A percentile compares a stretch with the other conserved stretches of the same genome.
Conservation (phyloP, 2,797 vertebrate species). For the Chelmon rostratus region DNA sequence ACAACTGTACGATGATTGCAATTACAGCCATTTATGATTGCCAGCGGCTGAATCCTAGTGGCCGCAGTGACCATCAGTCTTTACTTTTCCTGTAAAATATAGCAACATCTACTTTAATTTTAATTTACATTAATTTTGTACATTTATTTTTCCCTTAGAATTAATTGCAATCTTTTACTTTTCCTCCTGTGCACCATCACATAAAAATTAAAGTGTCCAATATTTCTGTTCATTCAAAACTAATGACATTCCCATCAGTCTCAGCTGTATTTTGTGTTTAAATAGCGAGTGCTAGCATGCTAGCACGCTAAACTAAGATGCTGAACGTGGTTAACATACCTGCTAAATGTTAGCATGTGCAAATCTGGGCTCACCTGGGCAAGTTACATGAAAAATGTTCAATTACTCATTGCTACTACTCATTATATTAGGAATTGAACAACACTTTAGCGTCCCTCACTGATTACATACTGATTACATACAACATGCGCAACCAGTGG, state of each 20-base stretch:
- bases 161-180: neutral
- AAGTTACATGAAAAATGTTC: too few relatives aligned
- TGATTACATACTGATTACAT: too few relatives aligned
- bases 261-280: neutral
- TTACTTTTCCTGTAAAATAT: constrained; percentile 7
- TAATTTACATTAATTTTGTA: neutral
- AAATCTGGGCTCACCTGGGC: too few relatives aligned
- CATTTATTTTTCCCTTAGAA: neutral
- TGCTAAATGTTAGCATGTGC: neutral
- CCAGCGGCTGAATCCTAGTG: neutral
- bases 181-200: neutral
- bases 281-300: neutral
- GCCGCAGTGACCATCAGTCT: neutral
- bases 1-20: neutral
- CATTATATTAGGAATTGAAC: too few relatives aligned
- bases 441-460: too few relatives aligned
- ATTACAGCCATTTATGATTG: neutral
- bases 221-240: neutral
- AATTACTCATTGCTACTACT: too few relatives aligned
- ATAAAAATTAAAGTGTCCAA: neutral
- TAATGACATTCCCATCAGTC: neutral
- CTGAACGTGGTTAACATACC: neutral
- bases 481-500: neutral
- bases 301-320: neutral
- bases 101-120: neutral